Conservation (phyloP, 1,140 invertebrate species). For the Spodoptera frugiperda region DNA sequence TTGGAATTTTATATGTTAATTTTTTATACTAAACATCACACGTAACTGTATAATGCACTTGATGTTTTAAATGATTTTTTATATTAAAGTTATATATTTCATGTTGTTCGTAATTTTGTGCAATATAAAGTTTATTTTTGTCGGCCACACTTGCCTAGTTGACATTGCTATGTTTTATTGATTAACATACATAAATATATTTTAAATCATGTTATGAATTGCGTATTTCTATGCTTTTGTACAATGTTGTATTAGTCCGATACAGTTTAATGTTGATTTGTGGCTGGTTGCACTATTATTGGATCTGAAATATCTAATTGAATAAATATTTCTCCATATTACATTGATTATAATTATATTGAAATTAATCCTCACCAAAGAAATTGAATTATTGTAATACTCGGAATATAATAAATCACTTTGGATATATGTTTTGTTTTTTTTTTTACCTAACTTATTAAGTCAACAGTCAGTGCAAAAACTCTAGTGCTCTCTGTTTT, state of each 20-base stretch:
- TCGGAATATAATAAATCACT: conserved; percentile 79
- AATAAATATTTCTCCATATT: conserved; percentile 54
- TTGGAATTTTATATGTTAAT: conserved; percentile 58
- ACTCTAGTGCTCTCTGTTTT: no score
- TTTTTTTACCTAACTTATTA: conserved; percentile 32
- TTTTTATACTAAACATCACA: conserved; percentile 58
- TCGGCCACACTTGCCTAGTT: conserved; percentile 46
- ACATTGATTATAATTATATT: conserved; percentile 61
- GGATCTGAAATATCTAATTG: conserved; percentile 67
- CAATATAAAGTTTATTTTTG: conserved; percentile 51
- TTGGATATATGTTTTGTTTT: conserved; percentile 64
- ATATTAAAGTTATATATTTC: conserved; percentile 51
- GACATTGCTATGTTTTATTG: conserved; percentile 12
- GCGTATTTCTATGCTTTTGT: conserved; percentile 30
- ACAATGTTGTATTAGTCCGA: conserved; percentile 32
- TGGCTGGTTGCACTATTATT: conserved; percentile 51
- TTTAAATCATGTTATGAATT: conserved; percentile 35
- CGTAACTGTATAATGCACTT: conserved; percentile 61
- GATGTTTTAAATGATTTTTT: conserved; percentile 53
- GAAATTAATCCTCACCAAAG: conserved; percentile 79
- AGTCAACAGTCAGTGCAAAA: no score
- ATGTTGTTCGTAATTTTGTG: conserved; percentile 59
- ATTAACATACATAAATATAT: conserved; percentile 13
- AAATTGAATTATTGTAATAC: conserved; percentile 81
- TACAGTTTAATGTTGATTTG: conserved; percentile 33